Base-by-base conservation (phyloP, 2,888 invertebrate genomes). In the Allolobophora icterica region DNA sequence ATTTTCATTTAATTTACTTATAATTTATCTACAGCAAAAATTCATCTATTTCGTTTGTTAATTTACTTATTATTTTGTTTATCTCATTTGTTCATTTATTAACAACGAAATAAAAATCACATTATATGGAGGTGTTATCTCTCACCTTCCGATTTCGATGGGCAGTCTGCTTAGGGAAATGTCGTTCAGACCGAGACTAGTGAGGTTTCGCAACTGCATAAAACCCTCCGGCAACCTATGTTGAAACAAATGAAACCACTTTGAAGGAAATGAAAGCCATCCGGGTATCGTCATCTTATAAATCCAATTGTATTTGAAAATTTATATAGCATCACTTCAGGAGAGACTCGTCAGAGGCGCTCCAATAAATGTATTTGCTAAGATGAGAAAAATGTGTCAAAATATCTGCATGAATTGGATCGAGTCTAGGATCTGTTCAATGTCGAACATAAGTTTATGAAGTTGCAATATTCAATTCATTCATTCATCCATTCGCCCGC, bases 101-200 rank as follows among this genome's bases (percentile, higher is more conserved):
- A 11, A 24, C 89, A n/a, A 30, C 35, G 11, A n/a, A 5, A 24
- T 34, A 35, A 89, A 89, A 8, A 24, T n/a, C n/a, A n/a, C n/a
- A n/a, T n/a, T n/a, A n/a, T n/a, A n/a, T 71, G 8, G n/a, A 71
- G n/a, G n/a, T 13, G n/a, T 52, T n/a, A 71, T 71, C n/a, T n/a
- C 71, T 71, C 95, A 98, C 97, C 97, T 97, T 96, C 99, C 99
- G 96, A 99, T 99, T 96, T 99, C 99, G 94, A 97, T 96, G 93
- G 99, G 99, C 94, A 99, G 96, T 95, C 97, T 97, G 93, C 98
- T 98, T 92, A 99, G 97, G 90, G 99, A 98, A 97, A 99, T 98
- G 95, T 99, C 99, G 96, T 99, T 99, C 94, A 99, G 97, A 92
- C 98, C 98, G 94, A 99, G 97, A 93, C 98, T 97, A 93, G 98